phyloP scores from a whole-genome alignment of 2,113 vertebrate species.

The Neofelis nebulosa region DNA sequence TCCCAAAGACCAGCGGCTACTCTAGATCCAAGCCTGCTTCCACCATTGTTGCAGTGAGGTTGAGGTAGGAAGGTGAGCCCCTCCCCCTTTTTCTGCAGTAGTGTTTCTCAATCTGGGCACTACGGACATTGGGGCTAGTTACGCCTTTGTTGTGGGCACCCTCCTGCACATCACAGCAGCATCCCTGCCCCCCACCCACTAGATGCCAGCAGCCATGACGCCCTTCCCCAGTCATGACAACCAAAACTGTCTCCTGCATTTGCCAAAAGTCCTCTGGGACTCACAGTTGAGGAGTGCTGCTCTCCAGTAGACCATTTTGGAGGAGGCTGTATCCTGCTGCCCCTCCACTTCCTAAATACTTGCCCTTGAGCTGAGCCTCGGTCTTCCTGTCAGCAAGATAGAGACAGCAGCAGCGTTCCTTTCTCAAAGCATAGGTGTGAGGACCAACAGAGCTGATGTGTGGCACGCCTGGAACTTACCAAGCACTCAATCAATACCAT shows the following conservation, averaged over 20 bases:
- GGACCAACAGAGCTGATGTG: not conserved
- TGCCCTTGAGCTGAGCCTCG: not conserved
- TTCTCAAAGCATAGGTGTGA: not conserved
- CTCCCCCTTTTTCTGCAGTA: no score
- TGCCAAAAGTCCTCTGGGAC: not conserved
- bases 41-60: accelerated
- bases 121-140: not conserved
- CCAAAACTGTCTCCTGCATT: not conserved
- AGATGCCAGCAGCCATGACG: not conserved
- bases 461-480: not conserved
- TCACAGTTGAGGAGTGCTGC: not conserved
- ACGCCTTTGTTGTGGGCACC: no score
- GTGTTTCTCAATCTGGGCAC: not conserved
- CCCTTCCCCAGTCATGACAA: not conserved
- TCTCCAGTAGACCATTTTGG: not conserved
- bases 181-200: not conserved
- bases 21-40: not conserved
- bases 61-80: not conserved
- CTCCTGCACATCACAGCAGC: not conserved
- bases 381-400: not conserved
- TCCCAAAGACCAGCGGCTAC: not conserved
- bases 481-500: not conserved
- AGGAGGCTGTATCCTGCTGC: not conserved
- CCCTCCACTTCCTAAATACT: not conserved
- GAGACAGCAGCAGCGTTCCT: not conserved